phyloP scores from a whole-genome alignment of 2,113 vertebrate species.

The Vidua chalybeata region DNA sequence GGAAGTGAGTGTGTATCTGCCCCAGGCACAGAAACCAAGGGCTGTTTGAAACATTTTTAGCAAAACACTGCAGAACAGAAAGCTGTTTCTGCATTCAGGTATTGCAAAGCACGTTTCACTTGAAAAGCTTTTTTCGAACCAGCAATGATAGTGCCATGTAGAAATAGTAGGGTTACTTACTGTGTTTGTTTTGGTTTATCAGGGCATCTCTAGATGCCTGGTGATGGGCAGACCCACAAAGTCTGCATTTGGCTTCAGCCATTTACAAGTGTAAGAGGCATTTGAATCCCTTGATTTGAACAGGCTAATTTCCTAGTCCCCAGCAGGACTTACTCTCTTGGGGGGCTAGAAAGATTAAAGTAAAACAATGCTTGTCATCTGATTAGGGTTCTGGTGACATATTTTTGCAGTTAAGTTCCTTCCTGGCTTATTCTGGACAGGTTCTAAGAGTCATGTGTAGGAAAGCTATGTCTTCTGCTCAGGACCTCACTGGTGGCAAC shows the following conservation, averaged over 20 bases:
- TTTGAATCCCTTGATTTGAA: background rate
- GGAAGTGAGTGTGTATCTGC: accelerated
- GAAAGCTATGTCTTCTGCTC: background rate
- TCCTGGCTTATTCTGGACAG: background rate
- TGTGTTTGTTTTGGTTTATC: background rate
- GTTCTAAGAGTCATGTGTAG: background rate
- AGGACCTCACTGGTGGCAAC: background rate
- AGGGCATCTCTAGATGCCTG: background rate
- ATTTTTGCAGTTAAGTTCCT: background rate
- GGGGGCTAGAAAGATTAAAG: background rate
- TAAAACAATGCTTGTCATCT: background rate
- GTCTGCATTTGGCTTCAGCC: background rate
- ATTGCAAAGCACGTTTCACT: background rate
- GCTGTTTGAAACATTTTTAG: background rate
- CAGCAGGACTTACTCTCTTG: background rate
- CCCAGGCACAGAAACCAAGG: background rate
- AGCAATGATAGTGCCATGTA: background rate
- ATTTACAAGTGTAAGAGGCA: background rate
- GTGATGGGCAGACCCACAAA: background rate
- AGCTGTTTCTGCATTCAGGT: background rate
- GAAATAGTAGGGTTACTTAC: background rate
- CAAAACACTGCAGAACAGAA: background rate
- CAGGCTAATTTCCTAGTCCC: background rate
- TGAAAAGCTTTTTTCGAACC: background rate
- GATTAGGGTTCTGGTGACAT: background rate